Conservation (phyloP, 2,888 invertebrate species). For the Papilio protenor region DNA sequence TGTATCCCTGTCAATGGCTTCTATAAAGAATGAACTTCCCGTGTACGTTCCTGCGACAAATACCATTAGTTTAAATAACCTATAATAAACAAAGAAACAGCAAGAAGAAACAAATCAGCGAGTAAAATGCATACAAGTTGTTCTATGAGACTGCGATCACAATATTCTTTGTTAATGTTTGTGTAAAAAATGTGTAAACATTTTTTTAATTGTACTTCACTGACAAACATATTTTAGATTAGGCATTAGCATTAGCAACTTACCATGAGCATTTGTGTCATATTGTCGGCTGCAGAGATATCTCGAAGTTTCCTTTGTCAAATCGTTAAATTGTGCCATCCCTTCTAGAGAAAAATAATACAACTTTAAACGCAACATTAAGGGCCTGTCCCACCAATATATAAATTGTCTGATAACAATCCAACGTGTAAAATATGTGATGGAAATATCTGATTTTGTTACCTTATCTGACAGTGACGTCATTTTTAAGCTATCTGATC, state of each 20-base stretch:
- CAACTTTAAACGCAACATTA: neutral
- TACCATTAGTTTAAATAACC: neutral
- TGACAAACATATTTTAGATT: neutral
- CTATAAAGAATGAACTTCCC: conserved; percentile 22
- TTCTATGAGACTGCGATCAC: neutral
- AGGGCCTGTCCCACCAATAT: too few species aligned
- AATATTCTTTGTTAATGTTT: neutral
- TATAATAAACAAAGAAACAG: neutral
- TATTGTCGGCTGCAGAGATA: conserved; percentile 35
- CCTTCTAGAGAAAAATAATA: conserved; percentile 7
- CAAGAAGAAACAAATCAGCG: neutral
- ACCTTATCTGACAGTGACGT: too few species aligned
- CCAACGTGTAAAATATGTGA: too few species aligned
- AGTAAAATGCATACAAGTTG: neutral
- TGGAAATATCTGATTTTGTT: too few species aligned
- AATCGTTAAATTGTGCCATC: conserved; percentile 12
- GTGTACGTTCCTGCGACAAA: conserved; percentile 29
- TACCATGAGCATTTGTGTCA: conserved; percentile 33
- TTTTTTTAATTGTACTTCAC: too few species aligned
- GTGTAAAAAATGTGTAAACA: too few species aligned
- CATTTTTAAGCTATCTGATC: too few species aligned
- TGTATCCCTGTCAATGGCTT: conserved; percentile 7
- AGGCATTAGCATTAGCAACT: neutral
- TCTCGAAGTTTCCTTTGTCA: conserved; percentile 26
- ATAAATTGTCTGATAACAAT: too few species aligned